A percentile compares a stretch with the other conserved stretches of the same genome.
phyloP scores from a whole-genome alignment of 2,888 invertebrate species.

The Eustalomyia histrio region DNA sequence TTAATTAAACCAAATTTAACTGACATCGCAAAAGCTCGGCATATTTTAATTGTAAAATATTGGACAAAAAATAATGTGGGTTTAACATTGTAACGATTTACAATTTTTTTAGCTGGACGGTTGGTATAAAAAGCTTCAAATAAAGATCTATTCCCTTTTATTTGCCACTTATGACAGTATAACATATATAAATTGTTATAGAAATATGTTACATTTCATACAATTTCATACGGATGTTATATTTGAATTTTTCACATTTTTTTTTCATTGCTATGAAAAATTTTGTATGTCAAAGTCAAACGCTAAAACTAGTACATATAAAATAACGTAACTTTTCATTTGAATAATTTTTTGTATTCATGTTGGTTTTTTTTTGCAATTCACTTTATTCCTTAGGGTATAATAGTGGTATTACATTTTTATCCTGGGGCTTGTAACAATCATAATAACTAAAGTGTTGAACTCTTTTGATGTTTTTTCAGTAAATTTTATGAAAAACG shows the following conservation, averaged over 20 bases:
- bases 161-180: neutral
- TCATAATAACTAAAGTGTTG: neutral
- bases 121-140: no score
- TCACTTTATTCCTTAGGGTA: constrained; percentile 22
- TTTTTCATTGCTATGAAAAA: constrained; percentile 8
- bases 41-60: no score
- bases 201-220: neutral
- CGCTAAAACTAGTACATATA: neutral
- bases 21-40: no score
- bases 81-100: no score
- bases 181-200: neutral
- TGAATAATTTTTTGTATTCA: neutral
- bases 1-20: no score
- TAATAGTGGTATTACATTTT: constrained; percentile 3
- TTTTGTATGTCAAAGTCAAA: constrained; percentile 44
- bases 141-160: no score
- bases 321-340: neutral
- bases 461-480: neutral
- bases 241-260: constrained; percentile 4
- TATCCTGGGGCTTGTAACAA: constrained; percentile 6
- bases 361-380: constrained; percentile 13
- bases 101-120: no score
- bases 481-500: no score
- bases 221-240: neutral
- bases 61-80: no score